Evolutionary conservation across 2,797 vertebrate species (phyloP).

Genomic region (Aphelocoma californica): DNA sequence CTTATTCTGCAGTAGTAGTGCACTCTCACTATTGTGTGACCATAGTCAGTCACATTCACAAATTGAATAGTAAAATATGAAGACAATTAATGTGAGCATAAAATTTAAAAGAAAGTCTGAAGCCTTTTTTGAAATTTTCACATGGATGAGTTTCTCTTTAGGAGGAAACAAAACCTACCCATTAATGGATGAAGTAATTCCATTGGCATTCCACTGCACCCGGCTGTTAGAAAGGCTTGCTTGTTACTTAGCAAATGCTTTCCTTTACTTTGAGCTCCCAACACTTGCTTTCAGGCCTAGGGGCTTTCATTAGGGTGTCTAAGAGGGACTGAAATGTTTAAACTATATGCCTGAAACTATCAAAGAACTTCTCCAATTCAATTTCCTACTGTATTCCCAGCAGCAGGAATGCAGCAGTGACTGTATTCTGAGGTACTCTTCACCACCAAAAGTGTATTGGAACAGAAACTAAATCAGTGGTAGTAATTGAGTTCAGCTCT

Average conservation of each 20-base stretch:
- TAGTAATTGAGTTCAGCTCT: background rate
- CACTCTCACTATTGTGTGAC: background rate
- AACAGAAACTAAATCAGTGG: background rate
- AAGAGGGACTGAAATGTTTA: background rate
- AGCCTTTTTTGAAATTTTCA: background rate
- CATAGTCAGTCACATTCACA: background rate
- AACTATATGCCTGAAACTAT: background rate
- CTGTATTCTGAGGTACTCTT: background rate
- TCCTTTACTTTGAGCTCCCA: background rate
- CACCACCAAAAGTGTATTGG: background rate
- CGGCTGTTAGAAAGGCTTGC: background rate
- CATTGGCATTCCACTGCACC: background rate
- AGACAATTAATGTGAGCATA: background rate
- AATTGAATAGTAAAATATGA: background rate
- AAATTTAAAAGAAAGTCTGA: background rate
- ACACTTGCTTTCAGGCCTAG: background rate
- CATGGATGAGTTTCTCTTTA: background rate
- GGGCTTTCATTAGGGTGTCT: background rate
- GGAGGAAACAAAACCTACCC: background rate
- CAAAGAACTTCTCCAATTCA: background rate
- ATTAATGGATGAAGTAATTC: slow-evolving; percentile 3
- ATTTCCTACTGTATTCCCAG: background rate
- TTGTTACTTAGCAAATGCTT: background rate
- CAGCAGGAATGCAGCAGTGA: background rate
- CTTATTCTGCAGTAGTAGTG: background rate